Conservation (phyloP, 2,888 invertebrate species). For the Tetheella fluctuosa region DNA sequence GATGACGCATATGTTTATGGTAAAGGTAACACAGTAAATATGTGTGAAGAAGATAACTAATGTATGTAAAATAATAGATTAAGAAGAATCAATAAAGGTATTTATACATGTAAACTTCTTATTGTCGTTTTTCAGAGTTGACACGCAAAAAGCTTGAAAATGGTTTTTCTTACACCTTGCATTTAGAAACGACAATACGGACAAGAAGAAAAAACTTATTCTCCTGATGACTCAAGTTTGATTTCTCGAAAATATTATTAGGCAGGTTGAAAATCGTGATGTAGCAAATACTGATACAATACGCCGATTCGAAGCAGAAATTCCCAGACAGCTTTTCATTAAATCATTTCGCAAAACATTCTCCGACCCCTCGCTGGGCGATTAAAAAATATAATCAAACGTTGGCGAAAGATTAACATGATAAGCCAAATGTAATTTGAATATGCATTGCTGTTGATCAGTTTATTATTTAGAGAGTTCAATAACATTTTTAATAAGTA, state of each 20-base stretch:
- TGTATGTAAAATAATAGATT: slow-evolving; percentile 20
- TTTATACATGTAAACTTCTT: background rate
- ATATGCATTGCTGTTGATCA: slow-evolving; percentile 30
- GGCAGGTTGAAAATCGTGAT: slow-evolving; percentile 22
- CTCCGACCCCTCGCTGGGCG: slow-evolving; percentile 40
- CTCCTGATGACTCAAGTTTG: background rate
- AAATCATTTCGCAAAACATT: slow-evolving; percentile 31
- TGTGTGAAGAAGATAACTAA: slow-evolving; percentile 15
- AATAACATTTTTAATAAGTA: background rate
- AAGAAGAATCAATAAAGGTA: slow-evolving; percentile 6
- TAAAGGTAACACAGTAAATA: slow-evolving; percentile 25
- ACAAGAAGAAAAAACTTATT: background rate
- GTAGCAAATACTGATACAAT: slow-evolving; percentile 30
- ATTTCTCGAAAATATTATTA: slow-evolving; percentile 5
- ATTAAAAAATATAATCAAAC: slow-evolving; percentile 42
- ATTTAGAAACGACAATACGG: background rate
- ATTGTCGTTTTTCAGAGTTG: background rate
- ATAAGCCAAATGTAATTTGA: slow-evolving; percentile 37
- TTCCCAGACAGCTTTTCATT: slow-evolving; percentile 33
- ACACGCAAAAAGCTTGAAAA: background rate
- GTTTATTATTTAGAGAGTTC: slow-evolving; percentile 16
- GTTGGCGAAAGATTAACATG: slow-evolving; percentile 33
- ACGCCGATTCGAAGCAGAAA: slow-evolving; percentile 37
- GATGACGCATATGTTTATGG: slow-evolving; percentile 19
- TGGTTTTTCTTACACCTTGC: background rate